phyloP scores from a whole-genome alignment of 2,797 vertebrate species.

The Propithecus deckenii region DNA sequence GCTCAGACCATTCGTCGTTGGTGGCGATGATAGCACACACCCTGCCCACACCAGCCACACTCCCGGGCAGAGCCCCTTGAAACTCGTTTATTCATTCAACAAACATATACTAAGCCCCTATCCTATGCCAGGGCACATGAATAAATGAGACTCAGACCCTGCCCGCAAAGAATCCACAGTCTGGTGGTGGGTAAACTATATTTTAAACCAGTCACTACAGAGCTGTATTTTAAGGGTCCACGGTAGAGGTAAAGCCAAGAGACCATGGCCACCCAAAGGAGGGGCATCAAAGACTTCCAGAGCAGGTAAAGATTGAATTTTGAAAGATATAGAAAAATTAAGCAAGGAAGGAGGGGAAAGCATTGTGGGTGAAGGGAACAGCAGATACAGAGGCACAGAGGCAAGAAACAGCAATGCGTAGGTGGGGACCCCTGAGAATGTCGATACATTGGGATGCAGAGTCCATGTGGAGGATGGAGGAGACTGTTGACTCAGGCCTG shows the following conservation, averaged over 20 bases:
- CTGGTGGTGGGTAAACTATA: background rate
- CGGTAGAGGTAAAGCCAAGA: background rate
- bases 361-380: background rate
- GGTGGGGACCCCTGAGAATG: background rate
- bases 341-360: background rate
- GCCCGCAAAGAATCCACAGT: background rate
- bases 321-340: background rate
- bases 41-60: background rate
- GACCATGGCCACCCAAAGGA: background rate
- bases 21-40: background rate
- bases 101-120: background rate
- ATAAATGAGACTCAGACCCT: background rate
- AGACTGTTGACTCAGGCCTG: background rate
- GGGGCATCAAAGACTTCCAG: background rate
- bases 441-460: no score
- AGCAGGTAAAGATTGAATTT: background rate
- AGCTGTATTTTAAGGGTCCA: background rate
- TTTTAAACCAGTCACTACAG: background rate
- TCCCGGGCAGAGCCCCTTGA: background rate
- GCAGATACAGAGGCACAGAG: background rate
- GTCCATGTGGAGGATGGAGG: background rate
- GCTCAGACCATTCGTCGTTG: background rate
- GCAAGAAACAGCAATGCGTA: background rate
- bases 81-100: background rate
- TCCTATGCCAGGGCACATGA: no score